phyloP scores from a whole-genome alignment of 2,888 invertebrate genomes.

The Drosophila suboccidentalis region DNA sequence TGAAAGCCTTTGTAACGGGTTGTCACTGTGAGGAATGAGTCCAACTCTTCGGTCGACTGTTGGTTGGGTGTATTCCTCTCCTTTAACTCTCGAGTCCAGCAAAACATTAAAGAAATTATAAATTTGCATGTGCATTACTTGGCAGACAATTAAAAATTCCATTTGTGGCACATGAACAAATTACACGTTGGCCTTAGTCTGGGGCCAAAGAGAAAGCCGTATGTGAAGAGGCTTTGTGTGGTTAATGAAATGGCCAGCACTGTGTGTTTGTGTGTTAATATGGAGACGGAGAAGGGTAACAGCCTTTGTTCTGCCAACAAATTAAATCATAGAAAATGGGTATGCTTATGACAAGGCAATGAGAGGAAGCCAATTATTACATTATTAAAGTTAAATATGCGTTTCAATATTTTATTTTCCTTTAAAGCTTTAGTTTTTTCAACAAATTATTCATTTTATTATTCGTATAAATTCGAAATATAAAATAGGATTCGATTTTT shows the following conservation, averaged over 20 bases:
- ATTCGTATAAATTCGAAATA: no score
- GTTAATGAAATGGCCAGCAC: slow-evolving; percentile 48
- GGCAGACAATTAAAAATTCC: slow-evolving; percentile 66
- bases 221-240: slow-evolving; percentile 16
- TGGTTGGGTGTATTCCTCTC: slow-evolving; percentile 1
- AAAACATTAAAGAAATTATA: slow-evolving; percentile 64
- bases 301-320: slow-evolving; percentile 18
- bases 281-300: neutral
- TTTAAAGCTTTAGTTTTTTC: no score
- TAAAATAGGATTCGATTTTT: no score
- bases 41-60: slow-evolving; percentile 7
- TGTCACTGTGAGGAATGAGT: slow-evolving; percentile 34
- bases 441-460: no score
- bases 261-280: neutral
- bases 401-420: neutral
- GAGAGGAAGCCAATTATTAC: neutral
- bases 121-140: no score
- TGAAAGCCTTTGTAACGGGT: slow-evolving; percentile 60
- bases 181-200: slow-evolving; percentile 31
- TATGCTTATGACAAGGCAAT: neutral
- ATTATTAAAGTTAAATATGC: neutral
- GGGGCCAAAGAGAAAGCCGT: neutral
- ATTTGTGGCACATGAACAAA: slow-evolving; percentile 63
- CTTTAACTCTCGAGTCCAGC: slow-evolving; percentile 13
- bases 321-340: slow-evolving; percentile 32